A percentile compares a stretch with the other conserved stretches of the same genome.
phyloP scores from a whole-genome alignment of 2,888 invertebrate genomes.

The Eutolmus rufibarbis region DNA sequence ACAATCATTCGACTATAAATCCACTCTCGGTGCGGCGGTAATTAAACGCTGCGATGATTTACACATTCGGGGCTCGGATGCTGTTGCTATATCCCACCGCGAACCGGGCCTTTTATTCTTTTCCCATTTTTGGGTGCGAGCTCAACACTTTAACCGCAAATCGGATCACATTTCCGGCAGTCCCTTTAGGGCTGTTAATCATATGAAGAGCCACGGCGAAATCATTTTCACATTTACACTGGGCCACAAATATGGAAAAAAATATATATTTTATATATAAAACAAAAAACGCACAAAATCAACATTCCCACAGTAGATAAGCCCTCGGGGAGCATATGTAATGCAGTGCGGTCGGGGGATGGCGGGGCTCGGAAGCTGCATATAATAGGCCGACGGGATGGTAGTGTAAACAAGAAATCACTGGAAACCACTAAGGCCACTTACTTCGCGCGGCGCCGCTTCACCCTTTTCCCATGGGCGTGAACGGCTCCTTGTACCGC shows the following conservation, averaged over 20 bases:
- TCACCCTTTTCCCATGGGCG: conserved; percentile 22
- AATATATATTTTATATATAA: background rate
- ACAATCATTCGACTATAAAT: background rate
- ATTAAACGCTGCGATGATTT: background rate
- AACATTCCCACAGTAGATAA: conserved; percentile 11
- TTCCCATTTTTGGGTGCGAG: background rate
- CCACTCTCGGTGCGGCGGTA: background rate
- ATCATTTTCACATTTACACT: background rate
- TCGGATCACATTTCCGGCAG: background rate
- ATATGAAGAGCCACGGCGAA: background rate
- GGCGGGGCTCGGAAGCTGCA: background rate
- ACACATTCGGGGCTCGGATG: background rate
- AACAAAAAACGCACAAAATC: background rate
- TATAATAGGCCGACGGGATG: background rate
- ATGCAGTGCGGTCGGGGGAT: background rate
- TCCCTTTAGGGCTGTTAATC: background rate
- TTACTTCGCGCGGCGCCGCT: background rate
- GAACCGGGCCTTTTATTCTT: background rate
- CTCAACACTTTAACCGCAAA: background rate
- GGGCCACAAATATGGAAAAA: background rate
- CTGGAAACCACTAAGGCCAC: background rate
- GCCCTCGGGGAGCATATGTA: background rate
- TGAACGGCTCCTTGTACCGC: background rate
- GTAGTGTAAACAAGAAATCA: conserved; percentile 9
- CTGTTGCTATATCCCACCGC: background rate